Evolutionary conservation across 2,113 vertebrate species (phyloP).

Genomic region (Coracopsis vasa): DNA sequence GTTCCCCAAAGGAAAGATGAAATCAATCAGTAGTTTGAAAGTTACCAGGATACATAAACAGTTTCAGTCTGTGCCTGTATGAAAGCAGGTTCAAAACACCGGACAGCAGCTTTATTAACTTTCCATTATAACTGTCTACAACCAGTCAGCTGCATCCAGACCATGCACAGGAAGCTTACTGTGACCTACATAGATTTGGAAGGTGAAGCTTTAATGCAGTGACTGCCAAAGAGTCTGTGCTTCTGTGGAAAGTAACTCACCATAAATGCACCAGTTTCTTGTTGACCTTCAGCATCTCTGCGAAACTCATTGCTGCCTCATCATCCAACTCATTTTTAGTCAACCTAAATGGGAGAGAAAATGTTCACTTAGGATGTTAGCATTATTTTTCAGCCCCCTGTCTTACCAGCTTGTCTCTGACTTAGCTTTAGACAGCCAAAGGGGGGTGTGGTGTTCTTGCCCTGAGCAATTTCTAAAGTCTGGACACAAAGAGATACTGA

Average conservation of each 20-base stretch:
- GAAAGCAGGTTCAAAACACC: not conserved
- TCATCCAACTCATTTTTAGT: slow-evolving; percentile 79
- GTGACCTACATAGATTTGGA: slow-evolving; percentile 47
- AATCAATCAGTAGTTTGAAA: not conserved
- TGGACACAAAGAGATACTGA: not conserved
- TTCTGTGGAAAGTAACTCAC: slow-evolving; percentile 66
- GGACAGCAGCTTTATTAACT: not conserved
- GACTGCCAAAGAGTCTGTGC: slow-evolving; percentile 10
- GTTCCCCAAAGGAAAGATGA: not conserved
- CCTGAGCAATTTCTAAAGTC: slow-evolving; percentile 1
- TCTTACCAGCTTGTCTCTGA: not conserved
- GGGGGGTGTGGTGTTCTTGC: not conserved
- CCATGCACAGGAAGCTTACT: slow-evolving; percentile 19
- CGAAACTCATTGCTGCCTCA: slow-evolving; percentile 77
- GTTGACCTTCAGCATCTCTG: slow-evolving; percentile 81
- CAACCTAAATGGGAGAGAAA: slow-evolving; percentile 66
- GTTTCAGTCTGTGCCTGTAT: not conserved
- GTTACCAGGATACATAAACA: not conserved
- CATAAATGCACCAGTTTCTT: slow-evolving; percentile 77
- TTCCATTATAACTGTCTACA: slow-evolving; percentile 10
- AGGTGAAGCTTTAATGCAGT: slow-evolving; percentile 40
- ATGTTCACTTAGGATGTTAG: not conserved
- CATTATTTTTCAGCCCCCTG: not conserved
- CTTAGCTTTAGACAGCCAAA: slow-evolving; percentile 25
- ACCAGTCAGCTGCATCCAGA: slow-evolving; percentile 32